phyloP scores from a whole-genome alignment of 2,888 invertebrate species.

The Epistrophella euchroma region DNA sequence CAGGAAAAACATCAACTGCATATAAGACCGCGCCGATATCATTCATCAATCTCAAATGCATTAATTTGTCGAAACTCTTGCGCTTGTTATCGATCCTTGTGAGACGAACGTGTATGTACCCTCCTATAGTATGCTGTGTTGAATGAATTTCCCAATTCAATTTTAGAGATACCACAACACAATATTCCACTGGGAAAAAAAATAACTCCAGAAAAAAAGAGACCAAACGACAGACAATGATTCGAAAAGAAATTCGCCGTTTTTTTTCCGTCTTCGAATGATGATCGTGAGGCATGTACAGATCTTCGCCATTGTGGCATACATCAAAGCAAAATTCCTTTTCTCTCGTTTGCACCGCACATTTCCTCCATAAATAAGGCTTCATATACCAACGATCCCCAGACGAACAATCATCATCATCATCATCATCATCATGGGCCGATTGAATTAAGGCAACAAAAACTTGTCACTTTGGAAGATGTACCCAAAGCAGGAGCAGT shows the following conservation, averaged over 20 bases:
- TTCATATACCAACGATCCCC: constrained; percentile 47
- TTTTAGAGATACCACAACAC: constrained; percentile 47
- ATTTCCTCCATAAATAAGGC: constrained; percentile 71
- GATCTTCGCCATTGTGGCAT: constrained; percentile 60
- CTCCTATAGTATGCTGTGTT: constrained; percentile 27
- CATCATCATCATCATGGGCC: constrained; percentile 34
- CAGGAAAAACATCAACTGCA: constrained; percentile 15
- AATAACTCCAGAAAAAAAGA: constrained; percentile 44
- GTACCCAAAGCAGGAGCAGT: constrained; percentile 66
- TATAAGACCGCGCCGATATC: constrained; percentile 23
- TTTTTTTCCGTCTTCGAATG: constrained; percentile 41
- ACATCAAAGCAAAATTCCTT: constrained; percentile 73
- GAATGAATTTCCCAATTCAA: constrained; percentile 58
- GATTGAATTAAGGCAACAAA: constrained; percentile 75
- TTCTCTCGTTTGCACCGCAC: constrained; percentile 48
- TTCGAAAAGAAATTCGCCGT: constrained; percentile 43
- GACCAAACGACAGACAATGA: constrained; percentile 59
- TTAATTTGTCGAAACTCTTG: constrained; percentile 75
- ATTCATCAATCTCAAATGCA: constrained; percentile 73
- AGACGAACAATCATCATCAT: constrained; percentile 43
- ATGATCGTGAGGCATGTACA: constrained; percentile 56
- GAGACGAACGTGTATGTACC: constrained; percentile 53
- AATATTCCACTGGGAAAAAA: constrained; percentile 37
- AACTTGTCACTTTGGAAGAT: constrained; percentile 74
- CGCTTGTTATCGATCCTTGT: constrained; percentile 70